Base-by-base conservation (phyloP, 2,113 vertebrate genomes). In the Odontophorus gujanensis region DNA sequence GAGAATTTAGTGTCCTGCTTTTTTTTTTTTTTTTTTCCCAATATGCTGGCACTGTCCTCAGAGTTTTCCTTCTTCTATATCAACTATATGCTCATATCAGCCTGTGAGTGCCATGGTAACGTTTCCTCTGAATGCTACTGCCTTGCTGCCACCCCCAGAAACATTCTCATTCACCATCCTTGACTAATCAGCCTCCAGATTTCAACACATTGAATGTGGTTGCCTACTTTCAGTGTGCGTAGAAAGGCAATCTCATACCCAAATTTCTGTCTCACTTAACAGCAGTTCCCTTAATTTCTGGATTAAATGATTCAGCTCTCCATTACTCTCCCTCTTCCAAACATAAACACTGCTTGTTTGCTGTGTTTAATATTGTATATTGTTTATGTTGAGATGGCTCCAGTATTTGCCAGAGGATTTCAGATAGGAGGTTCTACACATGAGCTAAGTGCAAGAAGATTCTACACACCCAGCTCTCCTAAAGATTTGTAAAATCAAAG, bases 141-240 rank as follows among this genome's bases (percentile, higher is more conserved):
- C 74, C 91, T 83, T 82, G 71, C 53, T 76, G 66, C 87, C 92
- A 84, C 91, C 92, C 92, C 85, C 94, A 86, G 81, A 93, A 91
- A 95, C 76, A 86, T 92, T 81, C 94, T 95, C 95, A 95, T 93
- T 97, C 91, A 95, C 78, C 76, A 93, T 92, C 76, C 65, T 67
- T 57, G 81, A 73, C 72, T 96, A 80, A 86, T 91, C 90, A 91
- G 80, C 87, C 91, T 92, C 82, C 88, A 79, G 61, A 85, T 93
- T 93, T 93, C 65, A 85, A 57, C 48, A 81, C 87, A 68, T 61
- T 58, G 82, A 91, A 81, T 81, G n/a, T 53, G 43, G 73, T 58
- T 89, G 84, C 73, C 91, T 83, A 81, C 87, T 81, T 92, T 68
- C 48, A 92, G 59, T n/a, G 58, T 0, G 0, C 21, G 58, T 53